Evolutionary conservation across 2,888 invertebrate genomes (phyloP).

Genomic region (Sinodicranocentrus sp.): DNA sequence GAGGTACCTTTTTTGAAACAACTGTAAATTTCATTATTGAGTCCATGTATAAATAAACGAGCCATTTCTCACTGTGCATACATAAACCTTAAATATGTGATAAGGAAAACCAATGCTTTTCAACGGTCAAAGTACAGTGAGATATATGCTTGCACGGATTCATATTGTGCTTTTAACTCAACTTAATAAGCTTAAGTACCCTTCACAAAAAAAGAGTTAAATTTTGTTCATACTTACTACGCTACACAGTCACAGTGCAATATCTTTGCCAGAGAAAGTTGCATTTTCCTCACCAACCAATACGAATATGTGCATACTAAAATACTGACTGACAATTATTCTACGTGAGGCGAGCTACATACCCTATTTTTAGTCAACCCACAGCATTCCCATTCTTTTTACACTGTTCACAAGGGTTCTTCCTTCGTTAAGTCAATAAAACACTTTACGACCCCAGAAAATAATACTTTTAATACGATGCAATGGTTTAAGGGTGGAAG

Average conservation of each 20-base stretch:
- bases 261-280: not conserved
- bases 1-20: conserved; percentile 17
- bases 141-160: not conserved
- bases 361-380: conserved; percentile 19
- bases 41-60: conserved; percentile 11
- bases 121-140: conserved; percentile 15
- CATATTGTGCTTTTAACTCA: not conserved
- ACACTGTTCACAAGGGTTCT: conserved; percentile 6
- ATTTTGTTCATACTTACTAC: not conserved
- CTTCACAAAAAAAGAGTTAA: conserved; percentile 30
- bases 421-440: conserved; percentile 43
- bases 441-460: conserved; percentile 40
- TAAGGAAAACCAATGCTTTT: not conserved
- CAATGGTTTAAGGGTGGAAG: conserved; percentile 15
- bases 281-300: not conserved
- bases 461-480: conserved; percentile 23
- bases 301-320: not conserved
- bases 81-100: too few relatives aligned
- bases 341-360: not conserved
- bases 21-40: conserved; percentile 47
- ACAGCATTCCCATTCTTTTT: conserved; percentile 2
- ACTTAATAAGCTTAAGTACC: conserved; percentile 29
- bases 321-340: not conserved
- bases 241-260: not conserved
- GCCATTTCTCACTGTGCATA: not conserved